Conservation (phyloP, 2,888 invertebrate genomes). For the Oscheius myriophilus region DNA sequence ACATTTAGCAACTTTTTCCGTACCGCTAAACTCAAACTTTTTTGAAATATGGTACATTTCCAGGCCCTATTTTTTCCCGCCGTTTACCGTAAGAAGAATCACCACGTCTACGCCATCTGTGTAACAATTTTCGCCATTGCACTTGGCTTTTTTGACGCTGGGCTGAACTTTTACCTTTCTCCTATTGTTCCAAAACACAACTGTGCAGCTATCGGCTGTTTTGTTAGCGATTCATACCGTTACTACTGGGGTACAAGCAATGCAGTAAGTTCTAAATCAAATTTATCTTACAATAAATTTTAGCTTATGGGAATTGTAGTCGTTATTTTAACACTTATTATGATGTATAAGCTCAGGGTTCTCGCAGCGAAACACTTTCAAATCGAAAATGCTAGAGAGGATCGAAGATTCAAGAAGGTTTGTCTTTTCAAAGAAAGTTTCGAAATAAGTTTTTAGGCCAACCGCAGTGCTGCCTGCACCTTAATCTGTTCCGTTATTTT, state of each 20-base stretch:
- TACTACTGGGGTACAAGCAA: constrained; percentile 26
- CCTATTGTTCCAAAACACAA: background rate
- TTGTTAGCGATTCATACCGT: constrained; percentile 6
- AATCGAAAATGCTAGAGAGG: constrained; percentile 2
- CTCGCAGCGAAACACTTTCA: background rate
- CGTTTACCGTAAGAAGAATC: constrained; percentile 3
- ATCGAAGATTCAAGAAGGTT: constrained; percentile 10
- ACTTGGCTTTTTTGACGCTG: constrained; percentile 4
- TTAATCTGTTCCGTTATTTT: constrained; percentile 13
- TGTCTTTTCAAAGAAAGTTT: background rate
- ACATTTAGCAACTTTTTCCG: too few relatives aligned
- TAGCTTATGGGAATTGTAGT: constrained; percentile 19
- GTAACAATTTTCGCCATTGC: background rate
- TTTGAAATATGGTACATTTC: background rate
- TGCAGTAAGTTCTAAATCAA: constrained; percentile 3
- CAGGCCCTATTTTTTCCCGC: constrained; percentile 16
- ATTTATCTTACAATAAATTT: background rate
- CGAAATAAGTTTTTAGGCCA: constrained; percentile 6
- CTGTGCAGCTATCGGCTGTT: constrained; percentile 25
- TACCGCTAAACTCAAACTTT: too few relatives aligned
- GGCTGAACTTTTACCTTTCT: background rate
- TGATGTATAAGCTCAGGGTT: background rate
- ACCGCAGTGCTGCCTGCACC: constrained; percentile 2
- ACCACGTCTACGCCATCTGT: constrained; percentile 3
- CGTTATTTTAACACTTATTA: background rate